Evolutionary conservation across 2,888 invertebrate genomes (phyloP).

Genomic region (Rhingia rostrata): DNA sequence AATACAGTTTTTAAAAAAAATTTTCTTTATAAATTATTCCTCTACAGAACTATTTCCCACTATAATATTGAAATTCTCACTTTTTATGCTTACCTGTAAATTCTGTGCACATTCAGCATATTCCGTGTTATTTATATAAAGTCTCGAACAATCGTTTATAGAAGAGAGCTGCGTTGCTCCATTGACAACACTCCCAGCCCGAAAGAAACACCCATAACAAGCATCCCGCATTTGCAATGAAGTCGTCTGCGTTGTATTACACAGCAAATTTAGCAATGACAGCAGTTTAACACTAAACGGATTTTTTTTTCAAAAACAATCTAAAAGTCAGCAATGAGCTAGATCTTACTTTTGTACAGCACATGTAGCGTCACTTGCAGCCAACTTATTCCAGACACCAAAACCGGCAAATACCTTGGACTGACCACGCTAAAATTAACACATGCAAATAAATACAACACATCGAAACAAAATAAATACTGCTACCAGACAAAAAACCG

Average conservation of each 20-base stretch:
- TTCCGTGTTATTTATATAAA: slow-evolving; percentile 84
- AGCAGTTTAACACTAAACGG: slow-evolving; percentile 78
- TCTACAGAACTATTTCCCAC: too few species aligned
- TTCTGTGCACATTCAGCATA: slow-evolving; percentile 84
- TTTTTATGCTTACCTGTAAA: slow-evolving; percentile 81
- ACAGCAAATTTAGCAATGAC: slow-evolving; percentile 86
- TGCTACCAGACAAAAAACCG: slow-evolving; percentile 35
- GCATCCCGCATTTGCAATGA: slow-evolving; percentile 85
- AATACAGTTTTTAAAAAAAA: too few species aligned
- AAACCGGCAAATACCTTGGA: slow-evolving; percentile 41
- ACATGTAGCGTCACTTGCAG: slow-evolving; percentile 30
- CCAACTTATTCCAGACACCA: slow-evolving; percentile 50
- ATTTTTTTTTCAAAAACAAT: background rate
- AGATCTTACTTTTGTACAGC: slow-evolving; percentile 47
- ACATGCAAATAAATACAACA: background rate
- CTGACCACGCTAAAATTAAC: slow-evolving; percentile 21
- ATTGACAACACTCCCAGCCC: slow-evolving; percentile 84
- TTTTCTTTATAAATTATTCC: too few species aligned
- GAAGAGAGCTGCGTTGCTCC: slow-evolving; percentile 85
- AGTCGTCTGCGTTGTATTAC: slow-evolving; percentile 86
- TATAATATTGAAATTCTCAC: too few species aligned
- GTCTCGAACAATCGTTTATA: slow-evolving; percentile 84
- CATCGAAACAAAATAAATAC: background rate
- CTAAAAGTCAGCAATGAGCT: too few species aligned
- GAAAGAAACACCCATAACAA: slow-evolving; percentile 87